Evolutionary conservation across 1,140 invertebrate genomes (phyloP), one percentile per base, ranked within the genome.

Genomic region (Drosophila navojoa): DNA sequence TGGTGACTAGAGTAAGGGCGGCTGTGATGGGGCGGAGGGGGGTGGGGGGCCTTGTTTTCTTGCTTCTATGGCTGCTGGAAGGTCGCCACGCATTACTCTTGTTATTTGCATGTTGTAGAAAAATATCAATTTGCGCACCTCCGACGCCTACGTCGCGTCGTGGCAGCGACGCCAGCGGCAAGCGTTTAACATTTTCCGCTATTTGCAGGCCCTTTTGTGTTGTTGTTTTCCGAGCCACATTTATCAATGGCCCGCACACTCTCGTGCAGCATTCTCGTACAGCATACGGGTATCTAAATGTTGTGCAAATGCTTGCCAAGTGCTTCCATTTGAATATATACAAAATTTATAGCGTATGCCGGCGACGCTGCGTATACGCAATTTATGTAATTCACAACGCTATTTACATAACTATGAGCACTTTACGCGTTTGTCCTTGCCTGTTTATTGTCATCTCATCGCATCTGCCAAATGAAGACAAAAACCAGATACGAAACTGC

Each of bases 61-160:
- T 22, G 19, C 19, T 13, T 35, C 22, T 11, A 5, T 5, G 9
- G 22, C 42, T 32, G 60, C 15, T 47, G 54, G 55, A 53, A 71
- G 68, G 60, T 71, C 67, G 57, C 50, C 61, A 50, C 76, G 67
- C 82, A 87, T 87, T 89, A 89, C 82, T 89, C 53, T 71, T 87
- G 72, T 87, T 89, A 87, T 87, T 87, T 87, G 82, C 82, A 87
- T 87, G 82, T 89, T 77, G 84, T 87, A 89, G 82, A 87, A 87
- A 87, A 87, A 87, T 87, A 87, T 87, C 82, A 87, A 87, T 87
- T 87, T 87, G 82, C 82, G 82, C 86, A 87, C 82, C 80, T 84
- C 79, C 80, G 79, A 76, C 74, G 77, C 44, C 61, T 57, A 64
- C 61, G 74, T 22, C 29, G 59, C 45, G 40, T 16, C 25, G 54